Percentiles rank a stretch among this genome's conserved stretches.
Conservation (phyloP, 2,113 vertebrate species). For the Heterochromis multidens region DNA sequence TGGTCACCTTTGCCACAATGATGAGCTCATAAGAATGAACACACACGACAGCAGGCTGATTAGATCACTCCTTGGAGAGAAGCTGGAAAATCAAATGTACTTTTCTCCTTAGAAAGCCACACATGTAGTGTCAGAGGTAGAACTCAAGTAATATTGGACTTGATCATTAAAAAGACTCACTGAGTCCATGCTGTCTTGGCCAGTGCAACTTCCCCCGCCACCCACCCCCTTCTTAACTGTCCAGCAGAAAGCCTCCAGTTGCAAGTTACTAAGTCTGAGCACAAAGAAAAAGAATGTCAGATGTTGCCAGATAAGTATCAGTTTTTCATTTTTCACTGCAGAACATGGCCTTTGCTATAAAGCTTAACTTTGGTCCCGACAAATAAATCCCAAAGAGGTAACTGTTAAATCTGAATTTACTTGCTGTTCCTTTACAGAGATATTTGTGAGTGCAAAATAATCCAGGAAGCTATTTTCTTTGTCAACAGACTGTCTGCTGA, state of each 20-base stretch:
- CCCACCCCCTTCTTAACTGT: background rate
- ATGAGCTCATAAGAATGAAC: conserved; percentile 41
- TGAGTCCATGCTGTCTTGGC: background rate
- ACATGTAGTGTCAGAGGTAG: conserved; percentile 3
- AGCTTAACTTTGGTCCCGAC: background rate
- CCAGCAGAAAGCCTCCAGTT: background rate
- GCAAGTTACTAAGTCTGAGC: background rate
- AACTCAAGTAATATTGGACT: conserved; percentile 27
- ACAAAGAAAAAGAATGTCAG: background rate
- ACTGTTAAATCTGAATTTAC: background rate
- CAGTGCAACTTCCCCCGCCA: background rate
- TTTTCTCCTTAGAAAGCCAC: conserved; percentile 28
- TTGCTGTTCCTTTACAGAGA: background rate
- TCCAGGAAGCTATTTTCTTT: background rate
- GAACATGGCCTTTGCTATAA: background rate
- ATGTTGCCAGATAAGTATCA: background rate
- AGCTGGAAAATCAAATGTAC: conserved; percentile 20
- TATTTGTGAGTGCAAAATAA: background rate
- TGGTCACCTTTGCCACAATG: conserved; percentile 31
- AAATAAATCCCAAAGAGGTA: background rate
- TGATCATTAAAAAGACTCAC: background rate
- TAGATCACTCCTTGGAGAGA: conserved; percentile 29
- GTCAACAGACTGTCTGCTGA: background rate
- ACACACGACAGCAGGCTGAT: conserved; percentile 4
- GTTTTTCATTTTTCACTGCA: background rate